Conservation (phyloP, 2,797 vertebrate genomes). For the Carapus acus region DNA sequence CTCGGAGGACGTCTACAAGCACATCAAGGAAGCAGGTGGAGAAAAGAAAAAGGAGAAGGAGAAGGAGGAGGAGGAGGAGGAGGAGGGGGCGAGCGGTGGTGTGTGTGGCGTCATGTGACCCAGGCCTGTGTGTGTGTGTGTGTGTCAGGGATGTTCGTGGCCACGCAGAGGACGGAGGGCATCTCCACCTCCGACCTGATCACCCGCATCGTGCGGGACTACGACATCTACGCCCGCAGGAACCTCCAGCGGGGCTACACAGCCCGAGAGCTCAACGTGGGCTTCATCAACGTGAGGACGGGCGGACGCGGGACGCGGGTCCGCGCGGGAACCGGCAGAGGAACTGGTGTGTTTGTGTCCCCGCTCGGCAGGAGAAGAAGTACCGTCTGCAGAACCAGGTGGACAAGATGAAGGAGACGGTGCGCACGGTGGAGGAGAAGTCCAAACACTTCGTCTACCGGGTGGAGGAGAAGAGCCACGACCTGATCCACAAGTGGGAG, state of each 20-base stretch:
- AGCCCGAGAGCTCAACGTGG: constrained; percentile 93
- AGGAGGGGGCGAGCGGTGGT: no score
- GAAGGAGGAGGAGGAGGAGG: no score
- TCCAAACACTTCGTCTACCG: constrained; percentile 95
- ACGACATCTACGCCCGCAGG: constrained; percentile 90
- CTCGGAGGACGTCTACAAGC: constrained; percentile 95
- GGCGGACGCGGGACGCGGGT: background rate
- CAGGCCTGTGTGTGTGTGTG: background rate
- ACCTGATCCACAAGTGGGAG: constrained; percentile 98
- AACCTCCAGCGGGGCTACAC: constrained; percentile 97
- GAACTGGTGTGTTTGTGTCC: background rate
- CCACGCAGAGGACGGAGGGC: constrained; percentile 94
- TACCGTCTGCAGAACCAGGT: constrained; percentile 95
- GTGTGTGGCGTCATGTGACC: no score
- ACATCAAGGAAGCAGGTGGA: constrained; percentile 96
- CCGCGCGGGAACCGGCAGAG: no score
- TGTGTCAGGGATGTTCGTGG: constrained; percentile 91
- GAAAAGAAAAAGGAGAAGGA: constrained; percentile 1
- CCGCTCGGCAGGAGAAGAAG: constrained; percentile 84
- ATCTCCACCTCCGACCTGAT: constrained; percentile 98
- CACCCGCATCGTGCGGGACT: constrained; percentile 94
- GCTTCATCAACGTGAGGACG: constrained; percentile 87
- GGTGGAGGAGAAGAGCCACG: constrained; percentile 97
- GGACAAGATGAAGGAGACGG: constrained; percentile 98
- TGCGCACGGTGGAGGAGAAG: constrained; percentile 92